Conservation (phyloP, 2,888 invertebrate genomes). For the Hypena proboscidalis region DNA sequence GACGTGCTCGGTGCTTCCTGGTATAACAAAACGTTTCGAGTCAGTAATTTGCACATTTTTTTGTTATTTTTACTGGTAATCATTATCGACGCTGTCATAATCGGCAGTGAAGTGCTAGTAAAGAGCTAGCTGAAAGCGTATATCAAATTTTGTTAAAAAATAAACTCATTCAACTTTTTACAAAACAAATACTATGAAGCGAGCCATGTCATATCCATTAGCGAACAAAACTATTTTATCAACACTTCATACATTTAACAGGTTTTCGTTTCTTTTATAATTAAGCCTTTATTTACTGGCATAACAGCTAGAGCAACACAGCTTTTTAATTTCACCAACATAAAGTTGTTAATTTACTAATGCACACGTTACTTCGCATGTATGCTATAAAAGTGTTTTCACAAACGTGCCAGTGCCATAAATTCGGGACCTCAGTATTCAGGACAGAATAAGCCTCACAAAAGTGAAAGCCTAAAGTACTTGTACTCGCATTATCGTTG, state of each 20-base stretch:
- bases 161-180: too few relatives aligned
- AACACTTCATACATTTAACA: too few relatives aligned
- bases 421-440: background rate
- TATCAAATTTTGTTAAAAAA: too few relatives aligned
- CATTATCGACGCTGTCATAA: slow-evolving; percentile 17
- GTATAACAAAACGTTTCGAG: slow-evolving; percentile 9
- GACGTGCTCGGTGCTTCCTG: slow-evolving; percentile 15
- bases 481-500: too few relatives aligned
- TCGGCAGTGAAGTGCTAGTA: slow-evolving; percentile 24
- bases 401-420: too few relatives aligned
- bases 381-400: too few relatives aligned
- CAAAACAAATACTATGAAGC: too few relatives aligned
- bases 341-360: background rate
- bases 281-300: background rate
- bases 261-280: too few relatives aligned
- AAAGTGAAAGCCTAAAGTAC: slow-evolving; percentile 1
- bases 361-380: too few relatives aligned
- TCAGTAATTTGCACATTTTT: slow-evolving; percentile 8
- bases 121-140: slow-evolving; percentile 2
- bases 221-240: too few relatives aligned
- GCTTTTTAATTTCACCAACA: background rate
- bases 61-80: slow-evolving; percentile 6
- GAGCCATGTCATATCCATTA: too few relatives aligned
- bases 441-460: background rate
- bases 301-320: background rate